phyloP scores from a whole-genome alignment of 2,888 invertebrate genomes.

The Ptycholaimellus sp. region DNA sequence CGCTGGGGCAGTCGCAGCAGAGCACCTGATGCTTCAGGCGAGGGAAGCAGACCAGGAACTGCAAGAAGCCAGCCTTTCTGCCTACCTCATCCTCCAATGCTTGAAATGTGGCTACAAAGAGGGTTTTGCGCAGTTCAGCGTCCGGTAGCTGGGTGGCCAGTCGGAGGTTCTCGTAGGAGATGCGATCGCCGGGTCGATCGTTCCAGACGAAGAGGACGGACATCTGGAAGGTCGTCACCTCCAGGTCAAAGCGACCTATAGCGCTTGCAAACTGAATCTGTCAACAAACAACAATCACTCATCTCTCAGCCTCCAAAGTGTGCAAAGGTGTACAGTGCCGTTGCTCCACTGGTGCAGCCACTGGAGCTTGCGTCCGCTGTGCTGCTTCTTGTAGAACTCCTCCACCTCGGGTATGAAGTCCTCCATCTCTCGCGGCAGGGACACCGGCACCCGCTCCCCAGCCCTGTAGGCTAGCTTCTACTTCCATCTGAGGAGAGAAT shows the following conservation, averaged over 20 bases:
- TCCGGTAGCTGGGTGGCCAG: slow-evolving; percentile 88
- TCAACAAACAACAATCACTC: slow-evolving; percentile 9
- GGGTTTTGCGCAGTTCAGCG: slow-evolving; percentile 68
- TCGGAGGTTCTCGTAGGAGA: slow-evolving; percentile 83
- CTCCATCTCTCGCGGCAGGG: slow-evolving; percentile 83
- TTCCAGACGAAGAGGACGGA: slow-evolving; percentile 97
- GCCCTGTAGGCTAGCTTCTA: no score
- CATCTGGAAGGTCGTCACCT: slow-evolving; percentile 99
- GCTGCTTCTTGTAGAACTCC: slow-evolving; percentile 88
- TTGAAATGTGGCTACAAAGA: slow-evolving; percentile 39
- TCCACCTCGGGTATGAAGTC: slow-evolving; percentile 98
- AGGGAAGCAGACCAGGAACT: slow-evolving; percentile 79
- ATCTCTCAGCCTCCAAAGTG: not conserved
- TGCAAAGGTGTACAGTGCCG: slow-evolving; percentile 43
- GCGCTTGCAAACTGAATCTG: slow-evolving; percentile 72
- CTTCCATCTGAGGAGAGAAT: no score
- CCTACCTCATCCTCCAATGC: no score
- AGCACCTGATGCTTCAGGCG: slow-evolving; percentile 83
- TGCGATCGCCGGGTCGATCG: slow-evolving; percentile 54
- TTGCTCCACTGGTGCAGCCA: slow-evolving; percentile 99
- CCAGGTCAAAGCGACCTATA: slow-evolving; percentile 77
- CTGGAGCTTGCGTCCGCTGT: slow-evolving; percentile 82
- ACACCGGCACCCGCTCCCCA: slow-evolving; percentile 76
- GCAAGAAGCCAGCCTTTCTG: slow-evolving; percentile 19
- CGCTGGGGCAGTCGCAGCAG: slow-evolving; percentile 43